Conservation (phyloP, 2,113 vertebrate species). For the Zosterops hypoxanthus region DNA sequence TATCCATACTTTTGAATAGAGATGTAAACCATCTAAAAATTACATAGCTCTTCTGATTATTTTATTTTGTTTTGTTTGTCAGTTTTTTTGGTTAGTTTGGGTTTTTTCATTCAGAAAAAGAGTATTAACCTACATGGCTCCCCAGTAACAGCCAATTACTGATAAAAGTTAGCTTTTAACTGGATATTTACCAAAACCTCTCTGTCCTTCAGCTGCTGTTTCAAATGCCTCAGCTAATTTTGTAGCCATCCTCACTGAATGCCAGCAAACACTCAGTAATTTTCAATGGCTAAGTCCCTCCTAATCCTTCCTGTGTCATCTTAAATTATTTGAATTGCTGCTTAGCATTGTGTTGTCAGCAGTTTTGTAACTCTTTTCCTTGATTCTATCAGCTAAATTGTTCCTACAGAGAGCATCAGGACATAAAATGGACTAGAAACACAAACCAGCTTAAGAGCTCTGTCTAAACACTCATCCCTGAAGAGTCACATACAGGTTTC, state of each 20-base stretch:
- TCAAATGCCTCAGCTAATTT: conserved; percentile 56
- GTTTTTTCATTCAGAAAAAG: background rate
- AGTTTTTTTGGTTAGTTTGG: background rate
- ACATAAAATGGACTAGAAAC: conserved; percentile 8
- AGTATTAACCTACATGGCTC: background rate
- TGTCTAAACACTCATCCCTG: background rate
- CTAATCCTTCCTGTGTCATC: conserved; percentile 62
- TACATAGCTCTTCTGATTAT: background rate
- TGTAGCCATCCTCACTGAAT: conserved; percentile 18
- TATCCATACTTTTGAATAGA: background rate
- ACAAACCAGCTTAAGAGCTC: background rate
- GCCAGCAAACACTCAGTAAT: conserved; percentile 36
- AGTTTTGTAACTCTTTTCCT: conserved; percentile 47
- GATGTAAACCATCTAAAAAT: background rate
- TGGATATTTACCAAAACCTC: conserved; percentile 10
- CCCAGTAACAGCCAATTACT: background rate
- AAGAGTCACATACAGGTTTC: background rate
- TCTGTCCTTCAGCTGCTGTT: conserved; percentile 63
- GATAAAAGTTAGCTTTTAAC: conserved; percentile 31
- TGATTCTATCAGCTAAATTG: conserved; percentile 65
- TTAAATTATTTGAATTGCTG: conserved; percentile 60
- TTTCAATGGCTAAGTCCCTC: conserved; percentile 46
- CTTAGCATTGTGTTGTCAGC: conserved; percentile 64
- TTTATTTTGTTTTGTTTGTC: background rate
- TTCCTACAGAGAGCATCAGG: conserved; percentile 18